These are phyloP conservation scores for Liolophura sinensis DNA, from an alignment of 1,140 invertebrate species.

Conservation along the genomic window DNA sequence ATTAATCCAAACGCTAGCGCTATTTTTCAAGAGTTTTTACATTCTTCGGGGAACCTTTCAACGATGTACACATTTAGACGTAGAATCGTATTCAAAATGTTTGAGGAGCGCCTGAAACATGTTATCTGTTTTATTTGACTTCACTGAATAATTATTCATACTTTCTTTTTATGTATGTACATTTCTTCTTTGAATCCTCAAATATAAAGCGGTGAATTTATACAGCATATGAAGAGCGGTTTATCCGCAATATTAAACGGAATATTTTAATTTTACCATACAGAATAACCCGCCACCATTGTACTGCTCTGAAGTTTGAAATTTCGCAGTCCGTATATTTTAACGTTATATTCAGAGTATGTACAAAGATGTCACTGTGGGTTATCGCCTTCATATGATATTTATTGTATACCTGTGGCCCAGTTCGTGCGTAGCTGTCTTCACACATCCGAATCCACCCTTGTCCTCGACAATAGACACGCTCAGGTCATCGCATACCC, in stretches of 20 bases:
- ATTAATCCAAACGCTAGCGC: no score
- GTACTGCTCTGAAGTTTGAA: not conserved
- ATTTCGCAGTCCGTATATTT: not conserved
- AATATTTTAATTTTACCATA: not conserved
- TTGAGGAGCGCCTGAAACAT: no score
- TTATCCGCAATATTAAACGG: not conserved
- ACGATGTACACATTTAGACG: no score
- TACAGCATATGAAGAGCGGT: not conserved
- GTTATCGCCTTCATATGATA: not conserved
- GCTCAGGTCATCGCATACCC: conserved; percentile 25
- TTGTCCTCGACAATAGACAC: conserved; percentile 37
- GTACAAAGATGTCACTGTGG: not conserved
- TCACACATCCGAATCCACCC: conserved; percentile 32
- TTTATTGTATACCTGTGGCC: conserved; percentile 31
- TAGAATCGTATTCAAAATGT: no score
- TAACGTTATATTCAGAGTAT: not conserved
- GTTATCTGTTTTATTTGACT: no score
- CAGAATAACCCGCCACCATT: not conserved
- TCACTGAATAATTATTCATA: no score
- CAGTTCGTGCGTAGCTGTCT: conserved; percentile 39
- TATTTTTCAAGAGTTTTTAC: no score
- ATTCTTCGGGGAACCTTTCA: no score
- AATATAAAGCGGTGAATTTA: no score
- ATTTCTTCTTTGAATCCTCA: no score
- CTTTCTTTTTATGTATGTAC: no score